Base-by-base conservation (phyloP, 2,797 vertebrate species). In the Heliangelus exortis region DNA sequence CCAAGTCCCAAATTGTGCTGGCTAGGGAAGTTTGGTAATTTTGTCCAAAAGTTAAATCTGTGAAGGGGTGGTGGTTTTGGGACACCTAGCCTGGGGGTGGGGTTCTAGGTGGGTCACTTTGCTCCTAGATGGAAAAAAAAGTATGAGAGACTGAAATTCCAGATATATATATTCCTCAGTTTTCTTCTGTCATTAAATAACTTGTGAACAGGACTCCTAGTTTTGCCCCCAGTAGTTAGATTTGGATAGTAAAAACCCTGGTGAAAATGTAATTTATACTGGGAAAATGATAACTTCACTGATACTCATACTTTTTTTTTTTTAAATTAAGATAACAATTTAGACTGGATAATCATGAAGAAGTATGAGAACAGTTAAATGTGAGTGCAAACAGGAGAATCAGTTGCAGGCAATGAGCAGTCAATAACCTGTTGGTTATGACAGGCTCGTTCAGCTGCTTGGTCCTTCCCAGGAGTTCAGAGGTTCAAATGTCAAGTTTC, bases 311-410 rank as follows among this genome's bases (percentile, higher is more conserved):
- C 28, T 85, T 51, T 20, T 86, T 91, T 72, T 72, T 20, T 86
- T 91, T 72, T 68, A 65, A 72, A 68, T 88, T 78, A 84, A 81
- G 62, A 39, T 58, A 62, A n/a, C 90, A 31, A 84, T 90, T 88
- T 47, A 72, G 47, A 31, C 13, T 68, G 54, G 29, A 19, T 81
- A 75, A 67, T 66, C 23, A 1, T 33, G n/a, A 51, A 71, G 58
- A 93, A 29, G 36, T 58, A 13, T 61, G 62, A 78, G 73, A 84
- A 26, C 50, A 90, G 31, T 28, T 41, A 18, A 20, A 16, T 55
- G 39, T 12, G 15, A 61, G 28, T 58, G 14, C 28, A 55, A 17
- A 43, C 10, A 3, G 15, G 68, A 29, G 47, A 50, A 36, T 53
- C 6, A 1, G 14, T n/a, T 80, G 36, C 48, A 55, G n/a, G 17